Conservation (phyloP, 2,113 vertebrate species). For the Nothobranchius kuhntae region DNA sequence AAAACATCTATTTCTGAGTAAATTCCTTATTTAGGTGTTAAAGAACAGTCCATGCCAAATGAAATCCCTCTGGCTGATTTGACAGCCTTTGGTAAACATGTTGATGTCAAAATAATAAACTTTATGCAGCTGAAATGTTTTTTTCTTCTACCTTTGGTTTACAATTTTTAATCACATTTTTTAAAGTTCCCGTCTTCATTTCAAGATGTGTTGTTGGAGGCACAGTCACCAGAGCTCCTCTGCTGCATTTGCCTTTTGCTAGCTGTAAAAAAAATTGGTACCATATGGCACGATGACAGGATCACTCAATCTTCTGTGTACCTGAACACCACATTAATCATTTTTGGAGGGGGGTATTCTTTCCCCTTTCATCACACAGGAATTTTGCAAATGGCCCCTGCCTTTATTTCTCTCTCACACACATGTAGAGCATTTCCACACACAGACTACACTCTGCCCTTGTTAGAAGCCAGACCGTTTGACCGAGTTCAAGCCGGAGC, state of each 20-base stretch:
- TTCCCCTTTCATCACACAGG: slow-evolving; percentile 80
- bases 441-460: slow-evolving; percentile 68
- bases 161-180: too few species aligned
- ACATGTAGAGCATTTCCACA: slow-evolving; percentile 79
- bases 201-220: slow-evolving; percentile 48
- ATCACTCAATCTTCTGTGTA: slow-evolving; percentile 84
- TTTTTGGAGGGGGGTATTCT: slow-evolving; percentile 78
- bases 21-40: slow-evolving; percentile 38
- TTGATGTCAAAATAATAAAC: slow-evolving; percentile 24
- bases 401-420: slow-evolving; percentile 72
- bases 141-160: neutral
- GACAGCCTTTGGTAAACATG: slow-evolving; percentile 26
- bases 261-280: slow-evolving; percentile 81
- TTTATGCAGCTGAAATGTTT: slow-evolving; percentile 18
- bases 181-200: slow-evolving; percentile 8
- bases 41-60: slow-evolving; percentile 68
- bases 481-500: slow-evolving; percentile 70
- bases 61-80: slow-evolving; percentile 69
- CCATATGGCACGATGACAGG: slow-evolving; percentile 83
- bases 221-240: slow-evolving; percentile 70
- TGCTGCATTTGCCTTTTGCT: slow-evolving; percentile 77
- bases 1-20: slow-evolving; percentile 49
- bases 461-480: slow-evolving; percentile 72
- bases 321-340: slow-evolving; percentile 85
- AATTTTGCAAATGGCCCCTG: slow-evolving; percentile 77